Conservation (phyloP, 2,888 invertebrate species). For the Drosophila setosimentum region DNA sequence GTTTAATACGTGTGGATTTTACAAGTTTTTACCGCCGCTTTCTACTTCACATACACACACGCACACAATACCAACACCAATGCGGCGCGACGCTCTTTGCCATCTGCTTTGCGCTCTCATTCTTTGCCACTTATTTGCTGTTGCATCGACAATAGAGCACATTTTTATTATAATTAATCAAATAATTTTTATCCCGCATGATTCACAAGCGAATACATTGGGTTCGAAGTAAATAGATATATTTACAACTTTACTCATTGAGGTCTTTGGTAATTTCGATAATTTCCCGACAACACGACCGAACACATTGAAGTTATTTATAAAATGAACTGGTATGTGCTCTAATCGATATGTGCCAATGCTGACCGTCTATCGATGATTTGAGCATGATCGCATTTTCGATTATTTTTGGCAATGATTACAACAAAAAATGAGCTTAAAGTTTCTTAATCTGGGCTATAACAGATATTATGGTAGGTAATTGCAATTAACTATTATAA, state of each 20-base stretch:
- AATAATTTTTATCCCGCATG: conserved; percentile 19
- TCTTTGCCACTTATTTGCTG: conserved; percentile 77
- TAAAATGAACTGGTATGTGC: conserved; percentile 51
- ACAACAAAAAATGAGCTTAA: not conserved
- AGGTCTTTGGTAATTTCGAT: conserved; percentile 33
- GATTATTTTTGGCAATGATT: not conserved
- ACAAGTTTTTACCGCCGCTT: conserved; percentile 79
- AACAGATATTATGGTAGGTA: not conserved
- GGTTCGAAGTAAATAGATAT: conserved; percentile 11
- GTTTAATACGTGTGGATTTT: conserved; percentile 48
- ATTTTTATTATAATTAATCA: conserved; percentile 31
- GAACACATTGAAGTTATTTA: conserved; percentile 65
- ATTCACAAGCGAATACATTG: conserved; percentile 2
- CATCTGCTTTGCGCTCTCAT: conserved; percentile 79
- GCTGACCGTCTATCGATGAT: conserved; percentile 31
- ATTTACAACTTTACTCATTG: conserved; percentile 29
- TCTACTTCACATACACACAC: conserved; percentile 67
- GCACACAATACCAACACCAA: conserved; percentile 56
- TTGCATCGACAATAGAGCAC: conserved; percentile 58
- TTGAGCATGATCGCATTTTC: not conserved
- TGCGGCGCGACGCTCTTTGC: conserved; percentile 75
- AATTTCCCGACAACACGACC: conserved; percentile 47
- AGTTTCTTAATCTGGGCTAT: not conserved
- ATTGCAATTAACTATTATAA: not conserved
- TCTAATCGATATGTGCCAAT: conserved; percentile 43